Percentiles rank a stretch among this genome's conserved stretches.
Conservation (phyloP, 2,888 invertebrate species). For the Phaedon cochleariae region DNA sequence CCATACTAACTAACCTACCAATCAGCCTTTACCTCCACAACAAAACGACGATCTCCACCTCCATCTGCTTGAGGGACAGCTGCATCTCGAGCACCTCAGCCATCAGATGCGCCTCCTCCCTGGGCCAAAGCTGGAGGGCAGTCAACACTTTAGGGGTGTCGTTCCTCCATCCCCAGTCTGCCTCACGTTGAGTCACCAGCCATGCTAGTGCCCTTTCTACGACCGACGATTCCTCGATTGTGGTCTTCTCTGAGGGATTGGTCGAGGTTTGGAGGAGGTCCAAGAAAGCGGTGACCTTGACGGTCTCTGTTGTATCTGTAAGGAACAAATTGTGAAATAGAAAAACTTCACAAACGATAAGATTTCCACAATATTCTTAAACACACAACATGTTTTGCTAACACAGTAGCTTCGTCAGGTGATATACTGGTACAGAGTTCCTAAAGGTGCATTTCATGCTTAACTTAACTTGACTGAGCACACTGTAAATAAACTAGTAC, state of each 20-base stretch:
- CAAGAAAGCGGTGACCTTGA: constrained; percentile 35
- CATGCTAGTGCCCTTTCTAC: constrained; percentile 73
- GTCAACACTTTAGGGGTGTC: constrained; percentile 85
- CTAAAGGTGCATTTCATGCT: no score
- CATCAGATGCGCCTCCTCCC: constrained; percentile 57
- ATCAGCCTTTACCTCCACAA: constrained; percentile 88
- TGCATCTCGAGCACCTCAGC: constrained; percentile 74
- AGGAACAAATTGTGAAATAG: neutral
- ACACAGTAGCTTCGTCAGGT: no score
- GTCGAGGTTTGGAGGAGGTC: constrained; percentile 21
- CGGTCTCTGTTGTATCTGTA: constrained; percentile 36
- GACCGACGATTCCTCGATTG: constrained; percentile 63
- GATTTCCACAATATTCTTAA: no score
- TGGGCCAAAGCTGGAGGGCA: constrained; percentile 73
- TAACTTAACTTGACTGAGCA: no score
- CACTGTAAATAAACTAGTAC: no score
- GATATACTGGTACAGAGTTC: no score
- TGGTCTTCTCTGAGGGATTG: constrained; percentile 33
- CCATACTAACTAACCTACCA: no score
- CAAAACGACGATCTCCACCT: constrained; percentile 83
- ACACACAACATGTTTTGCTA: no score
- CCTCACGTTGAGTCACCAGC: constrained; percentile 62
- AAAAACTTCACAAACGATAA: neutral
- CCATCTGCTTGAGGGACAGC: constrained; percentile 86
- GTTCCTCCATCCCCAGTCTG: constrained; percentile 84